Evolutionary conservation across 92 coral and sea anemone species (phyloP).

Genomic region (Heteractis magnifica): DNA sequence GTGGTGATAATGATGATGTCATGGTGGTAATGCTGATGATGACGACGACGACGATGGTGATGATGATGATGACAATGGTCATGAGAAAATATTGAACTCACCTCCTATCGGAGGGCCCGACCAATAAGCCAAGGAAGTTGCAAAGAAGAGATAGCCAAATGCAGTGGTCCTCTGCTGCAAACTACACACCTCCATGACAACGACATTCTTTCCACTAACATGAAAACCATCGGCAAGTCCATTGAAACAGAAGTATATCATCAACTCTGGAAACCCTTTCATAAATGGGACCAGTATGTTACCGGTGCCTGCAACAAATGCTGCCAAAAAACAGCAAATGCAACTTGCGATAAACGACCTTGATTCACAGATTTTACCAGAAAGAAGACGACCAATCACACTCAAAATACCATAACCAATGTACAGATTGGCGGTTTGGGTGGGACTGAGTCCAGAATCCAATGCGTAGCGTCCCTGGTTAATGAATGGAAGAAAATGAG

Average conservation of each 20-base stretch:
- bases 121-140: background rate
- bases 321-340: background rate
- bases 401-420: background rate
- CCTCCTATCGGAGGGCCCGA: constrained; percentile 5
- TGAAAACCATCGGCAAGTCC: background rate
- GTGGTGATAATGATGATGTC: background rate
- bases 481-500: background rate
- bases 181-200: background rate
- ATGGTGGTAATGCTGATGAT: background rate
- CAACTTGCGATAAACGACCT: background rate
- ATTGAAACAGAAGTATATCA: constrained; percentile 4
- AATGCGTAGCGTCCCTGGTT: constrained; percentile 11
- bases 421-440: constrained; percentile 10
- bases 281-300: background rate
- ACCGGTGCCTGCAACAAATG: background rate
- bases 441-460: background rate
- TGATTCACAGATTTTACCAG: constrained; percentile 1
- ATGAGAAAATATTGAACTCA: background rate
- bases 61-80: background rate
- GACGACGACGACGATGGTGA: background rate
- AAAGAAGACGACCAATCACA: background rate
- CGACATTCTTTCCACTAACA: background rate
- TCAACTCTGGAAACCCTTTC: background rate
- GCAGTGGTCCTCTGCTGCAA: background rate
- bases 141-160: background rate